phyloP scores from a whole-genome alignment of 2,797 vertebrate genomes.

The Graptemys geographica region DNA sequence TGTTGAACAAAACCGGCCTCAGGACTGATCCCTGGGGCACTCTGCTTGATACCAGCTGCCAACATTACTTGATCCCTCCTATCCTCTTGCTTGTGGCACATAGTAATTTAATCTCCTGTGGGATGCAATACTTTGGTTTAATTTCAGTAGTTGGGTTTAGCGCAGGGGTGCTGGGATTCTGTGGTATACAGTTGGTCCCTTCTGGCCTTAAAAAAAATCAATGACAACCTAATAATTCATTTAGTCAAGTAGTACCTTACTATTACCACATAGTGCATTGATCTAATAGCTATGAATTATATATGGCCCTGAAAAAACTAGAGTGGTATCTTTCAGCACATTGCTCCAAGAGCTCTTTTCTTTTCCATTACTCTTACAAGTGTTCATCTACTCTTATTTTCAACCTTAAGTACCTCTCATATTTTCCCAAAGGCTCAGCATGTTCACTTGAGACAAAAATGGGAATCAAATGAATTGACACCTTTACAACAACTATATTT shows the following conservation, averaged over 20 bases:
- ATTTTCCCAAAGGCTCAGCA: slow-evolving; percentile 28
- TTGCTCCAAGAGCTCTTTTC: not conserved
- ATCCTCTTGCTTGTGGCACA: not conserved
- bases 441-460: slow-evolving; percentile 20
- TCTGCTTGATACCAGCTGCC: too few species aligned
- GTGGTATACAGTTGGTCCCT: not conserved
- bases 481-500: not conserved
- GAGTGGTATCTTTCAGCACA: not conserved
- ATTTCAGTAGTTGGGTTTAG: not conserved
- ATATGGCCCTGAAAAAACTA: not conserved
- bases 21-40: too few species aligned
- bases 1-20: too few species aligned
- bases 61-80: not conserved
- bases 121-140: not conserved
- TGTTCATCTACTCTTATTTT: slow-evolving; percentile 29
- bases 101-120: not conserved
- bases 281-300: not conserved
- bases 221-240: not conserved
- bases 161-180: not conserved
- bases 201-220: not conserved
- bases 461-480: not conserved
- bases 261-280: not conserved
- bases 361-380: slow-evolving; percentile 15
- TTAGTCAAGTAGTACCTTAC: not conserved
- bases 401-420: slow-evolving; percentile 23